Base-by-base conservation (phyloP, 2,797 vertebrate genomes). In the Sebastes nivosus region DNA sequence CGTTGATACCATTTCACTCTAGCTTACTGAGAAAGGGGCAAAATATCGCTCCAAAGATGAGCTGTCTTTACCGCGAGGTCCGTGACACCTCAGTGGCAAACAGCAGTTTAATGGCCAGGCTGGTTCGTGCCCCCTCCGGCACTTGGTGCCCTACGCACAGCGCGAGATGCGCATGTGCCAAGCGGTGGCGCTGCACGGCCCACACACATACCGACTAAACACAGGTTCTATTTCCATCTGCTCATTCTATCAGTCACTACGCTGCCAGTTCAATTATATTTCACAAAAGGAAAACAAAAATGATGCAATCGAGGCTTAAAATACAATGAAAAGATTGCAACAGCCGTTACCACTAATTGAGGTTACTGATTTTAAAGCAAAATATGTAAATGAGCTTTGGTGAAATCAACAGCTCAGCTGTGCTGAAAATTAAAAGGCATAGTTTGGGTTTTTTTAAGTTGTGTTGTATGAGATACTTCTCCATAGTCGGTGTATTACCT, bases 101-200 rank as follows among this genome's bases (percentile, higher is more conserved):
- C 38, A 42, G 0, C 38, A 46, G 42, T 18, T 0, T 46, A 18
- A 46, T 46, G 16, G 42, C 14, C 42, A 46, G 0, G 0, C 42
- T 46, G 1, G 1, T 42, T 18, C 16, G 42, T 46, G 42, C 16
- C 42, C 42, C 16, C 42, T 46, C 42, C 6, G 42, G 42, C 16
- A 46, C 42, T 46, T 18, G 16, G 6, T 46, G 42, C 42, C 16
- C 42, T 50, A 50, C 42, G 42, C 42, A 50, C 16, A 50, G 42
- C 42, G 42, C 42, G 0, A 0, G 16, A 18, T 46, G 42, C 7
- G 16, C 42, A 50, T 50, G 42, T 20, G 42, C 16, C 42, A 18
- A 18, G 16, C 14, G 1, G 14, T 1, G 42, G 42, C 16, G 16
- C 42, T 18, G 16, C 42, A 46, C 7, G 5, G 29, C 29, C n/a